phyloP scores from a whole-genome alignment of 1,140 invertebrate species.

The Whitmania pigra region DNA sequence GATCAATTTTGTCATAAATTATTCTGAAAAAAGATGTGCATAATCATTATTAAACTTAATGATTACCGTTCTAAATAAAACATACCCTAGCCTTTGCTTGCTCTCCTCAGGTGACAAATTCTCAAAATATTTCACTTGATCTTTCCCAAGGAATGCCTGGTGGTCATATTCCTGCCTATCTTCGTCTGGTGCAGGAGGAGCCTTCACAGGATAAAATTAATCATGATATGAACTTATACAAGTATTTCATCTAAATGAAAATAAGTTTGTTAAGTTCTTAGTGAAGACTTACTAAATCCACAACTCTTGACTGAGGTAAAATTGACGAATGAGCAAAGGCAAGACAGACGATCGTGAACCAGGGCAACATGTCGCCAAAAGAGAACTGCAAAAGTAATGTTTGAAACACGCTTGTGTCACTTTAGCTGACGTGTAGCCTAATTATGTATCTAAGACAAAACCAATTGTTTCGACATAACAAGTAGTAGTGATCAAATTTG shows the following conservation, averaged over 20 bases:
- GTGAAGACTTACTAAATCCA: neutral
- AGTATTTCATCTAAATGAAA: neutral
- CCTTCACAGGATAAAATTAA: neutral
- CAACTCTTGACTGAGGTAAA: no score
- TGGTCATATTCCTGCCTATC: slow-evolving; percentile 92
- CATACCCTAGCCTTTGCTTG: slow-evolving; percentile 67
- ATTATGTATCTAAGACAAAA: no score
- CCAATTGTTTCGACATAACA: no score
- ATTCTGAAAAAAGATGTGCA: slow-evolving; percentile 47
- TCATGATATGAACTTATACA: neutral
- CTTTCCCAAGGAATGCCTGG: slow-evolving; percentile 86
- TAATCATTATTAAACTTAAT: neutral
- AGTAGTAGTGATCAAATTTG: no score
- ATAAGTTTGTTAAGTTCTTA: neutral
- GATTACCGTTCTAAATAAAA: slow-evolving; percentile 7
- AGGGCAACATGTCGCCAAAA: no score
- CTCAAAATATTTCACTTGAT: slow-evolving; percentile 82
- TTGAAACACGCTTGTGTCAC: no score
- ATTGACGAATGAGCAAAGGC: no score
- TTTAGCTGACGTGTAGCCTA: no score
- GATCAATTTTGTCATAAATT: slow-evolving; percentile 88
- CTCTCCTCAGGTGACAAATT: slow-evolving; percentile 87
- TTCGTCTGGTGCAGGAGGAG: slow-evolving; percentile 31
- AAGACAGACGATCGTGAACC: no score
- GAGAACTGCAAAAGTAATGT: no score